Base-by-base conservation (phyloP, 2,113 vertebrate species). In the Sinocyclocheilus grahami region DNA sequence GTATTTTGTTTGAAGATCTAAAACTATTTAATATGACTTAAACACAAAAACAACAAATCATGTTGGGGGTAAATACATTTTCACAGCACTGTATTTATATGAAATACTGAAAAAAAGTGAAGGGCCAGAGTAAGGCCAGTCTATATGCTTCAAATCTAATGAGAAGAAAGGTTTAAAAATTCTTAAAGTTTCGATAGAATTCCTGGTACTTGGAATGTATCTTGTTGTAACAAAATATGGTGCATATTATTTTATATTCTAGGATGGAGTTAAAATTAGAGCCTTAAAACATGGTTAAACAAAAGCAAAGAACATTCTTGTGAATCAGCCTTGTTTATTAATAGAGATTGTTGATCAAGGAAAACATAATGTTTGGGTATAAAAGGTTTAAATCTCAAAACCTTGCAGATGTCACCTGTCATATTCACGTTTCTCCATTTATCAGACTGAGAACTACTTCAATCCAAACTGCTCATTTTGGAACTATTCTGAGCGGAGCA, bases 401-500 rank as follows among this genome's bases (percentile, higher is more conserved):
- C 13, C 12, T 48, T 87, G 46, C 14, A 9, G 62, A 46, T 82
- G 18, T 20, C 18, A 46, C 13, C 42, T 9, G 14, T n/a, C 53
- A 3, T 4, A 24, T 18, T n/a, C 24, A 3, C 20, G 53, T 79
- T 74, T 83, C 14, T 77, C 90, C 92, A 79, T 95, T 93, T 94
- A 92, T 89, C 88, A 99, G 98, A 96, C 97, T 89, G 96, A 97
- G 89, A 96, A 99, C 95, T 99, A 99, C 93, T 97, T 98, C 95
- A 99, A 99, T 93, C 97, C 98, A 92, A 99, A 99, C 95, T 99
- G 98, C 88, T 99, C 98, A 71, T 99, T 99, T 94, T 99, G 98
- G 98, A 99, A 99, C 93, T 99, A 99, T 94, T 99, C 98, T 0
- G 98, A 99, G 93, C 95, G 97, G 82, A 99, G 97, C 89, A 99